Conservation (phyloP, 1,140 invertebrate genomes). For the Ceratoteleas bidentatus region DNA sequence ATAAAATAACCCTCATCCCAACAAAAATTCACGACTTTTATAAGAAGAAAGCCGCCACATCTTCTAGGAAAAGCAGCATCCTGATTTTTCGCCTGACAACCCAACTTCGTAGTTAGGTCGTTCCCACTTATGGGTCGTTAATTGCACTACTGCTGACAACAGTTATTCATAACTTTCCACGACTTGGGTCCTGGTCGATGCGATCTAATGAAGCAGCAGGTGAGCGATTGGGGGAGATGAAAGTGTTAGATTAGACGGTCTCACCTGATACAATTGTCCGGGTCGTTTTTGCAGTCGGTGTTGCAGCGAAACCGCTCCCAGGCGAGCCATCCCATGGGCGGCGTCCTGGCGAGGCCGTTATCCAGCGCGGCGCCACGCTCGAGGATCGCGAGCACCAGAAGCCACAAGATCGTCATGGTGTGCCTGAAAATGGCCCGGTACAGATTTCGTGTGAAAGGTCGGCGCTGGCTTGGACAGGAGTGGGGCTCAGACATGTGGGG, state of each 20-base stretch:
- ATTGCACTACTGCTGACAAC: too few species aligned
- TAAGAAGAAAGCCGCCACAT: too few species aligned
- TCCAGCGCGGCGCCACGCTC: constrained; percentile 82
- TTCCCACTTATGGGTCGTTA: too few species aligned
- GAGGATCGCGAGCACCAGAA: constrained; percentile 52
- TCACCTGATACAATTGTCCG: constrained; percentile 96
- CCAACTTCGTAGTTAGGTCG: too few species aligned
- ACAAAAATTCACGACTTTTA: too few species aligned
- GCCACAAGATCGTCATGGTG: constrained; percentile 37
- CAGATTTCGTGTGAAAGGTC: too few species aligned
- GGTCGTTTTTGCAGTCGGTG: constrained; percentile 95
- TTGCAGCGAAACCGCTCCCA: constrained; percentile 97
- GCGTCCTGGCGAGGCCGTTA: constrained; percentile 91
- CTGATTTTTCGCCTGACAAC: too few species aligned
- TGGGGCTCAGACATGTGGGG: too few species aligned
- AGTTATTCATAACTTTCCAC: neutral
- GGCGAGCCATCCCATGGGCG: constrained; percentile 94
- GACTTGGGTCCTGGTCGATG: neutral
- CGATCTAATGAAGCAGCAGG: constrained; percentile 20
- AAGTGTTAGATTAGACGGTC: constrained; percentile 43
- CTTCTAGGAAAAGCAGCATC: too few species aligned
- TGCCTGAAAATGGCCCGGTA: constrained; percentile 23
- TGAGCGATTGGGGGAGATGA: constrained; percentile 24
- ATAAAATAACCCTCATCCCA: too few species aligned
- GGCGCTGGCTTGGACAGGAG: too few species aligned